Conservation (phyloP, 2,113 vertebrate genomes). For the Andinoacara biseriatus region DNA sequence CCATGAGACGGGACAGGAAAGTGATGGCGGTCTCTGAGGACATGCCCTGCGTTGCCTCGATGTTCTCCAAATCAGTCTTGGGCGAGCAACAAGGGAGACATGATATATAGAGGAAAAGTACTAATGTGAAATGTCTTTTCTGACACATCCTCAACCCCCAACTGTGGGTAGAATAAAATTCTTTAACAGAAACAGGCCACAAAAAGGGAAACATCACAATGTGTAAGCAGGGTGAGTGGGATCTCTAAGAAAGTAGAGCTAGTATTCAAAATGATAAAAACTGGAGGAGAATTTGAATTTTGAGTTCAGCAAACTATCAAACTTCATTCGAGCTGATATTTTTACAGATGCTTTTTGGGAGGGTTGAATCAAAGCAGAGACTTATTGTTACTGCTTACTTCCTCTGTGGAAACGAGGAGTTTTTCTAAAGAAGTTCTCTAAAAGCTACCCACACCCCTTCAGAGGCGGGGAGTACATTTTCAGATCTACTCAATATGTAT, state of each 20-base stretch:
- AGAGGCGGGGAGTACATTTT: background rate
- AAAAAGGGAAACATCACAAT: background rate
- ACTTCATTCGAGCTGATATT: background rate
- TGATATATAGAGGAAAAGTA: constrained; percentile 6
- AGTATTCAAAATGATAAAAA: background rate
- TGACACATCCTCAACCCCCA: background rate
- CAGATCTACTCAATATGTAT: background rate
- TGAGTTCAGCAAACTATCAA: background rate
- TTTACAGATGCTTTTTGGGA: background rate
- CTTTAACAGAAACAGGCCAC: background rate
- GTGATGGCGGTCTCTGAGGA: constrained; percentile 94
- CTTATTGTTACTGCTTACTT: background rate
- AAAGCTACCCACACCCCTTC: background rate
- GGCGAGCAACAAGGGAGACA: constrained; percentile 43
- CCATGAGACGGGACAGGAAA: constrained; percentile 96
- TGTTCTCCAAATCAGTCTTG: constrained; percentile 93
- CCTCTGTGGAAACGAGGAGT: background rate
- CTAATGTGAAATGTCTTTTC: background rate
- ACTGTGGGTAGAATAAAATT: background rate
- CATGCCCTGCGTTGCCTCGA: constrained; percentile 98
- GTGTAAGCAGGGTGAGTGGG: background rate
- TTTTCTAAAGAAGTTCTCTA: background rate
- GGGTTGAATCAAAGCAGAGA: background rate
- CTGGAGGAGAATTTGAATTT: background rate
- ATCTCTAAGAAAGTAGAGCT: background rate